phyloP scores from a whole-genome alignment of 2,888 invertebrate species.

The Papilio elwesi region DNA sequence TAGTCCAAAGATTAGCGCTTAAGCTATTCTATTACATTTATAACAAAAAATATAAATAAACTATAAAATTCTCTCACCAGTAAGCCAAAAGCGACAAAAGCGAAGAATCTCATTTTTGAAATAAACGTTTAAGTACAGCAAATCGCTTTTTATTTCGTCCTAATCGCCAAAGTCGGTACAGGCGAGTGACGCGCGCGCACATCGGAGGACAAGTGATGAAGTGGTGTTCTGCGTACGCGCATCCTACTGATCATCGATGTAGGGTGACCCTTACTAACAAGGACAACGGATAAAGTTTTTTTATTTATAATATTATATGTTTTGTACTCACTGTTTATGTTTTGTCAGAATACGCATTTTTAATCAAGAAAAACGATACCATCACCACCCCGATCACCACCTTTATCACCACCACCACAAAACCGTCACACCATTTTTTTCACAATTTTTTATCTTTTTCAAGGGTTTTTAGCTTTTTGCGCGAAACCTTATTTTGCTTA shows the following conservation, averaged over 20 bases:
- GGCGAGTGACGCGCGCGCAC: conserved; percentile 67
- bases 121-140: conserved; percentile 44
- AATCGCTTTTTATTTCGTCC: conserved; percentile 54
- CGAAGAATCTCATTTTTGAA: conserved; percentile 35
- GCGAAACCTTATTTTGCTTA: too few species aligned
- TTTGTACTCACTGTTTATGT: too few species aligned
- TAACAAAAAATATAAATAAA: neutral
- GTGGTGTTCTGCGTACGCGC: conserved; percentile 35
- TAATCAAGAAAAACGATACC: too few species aligned
- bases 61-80: conserved; percentile 30
- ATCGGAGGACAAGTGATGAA: conserved; percentile 52
- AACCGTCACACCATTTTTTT: too few species aligned
- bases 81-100: conserved; percentile 33
- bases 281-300: conserved; percentile 17
- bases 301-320: too few species aligned
- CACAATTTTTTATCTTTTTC: too few species aligned
- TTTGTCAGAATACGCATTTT: too few species aligned
- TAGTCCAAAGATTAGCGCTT: too few species aligned
- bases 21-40: too few species aligned
- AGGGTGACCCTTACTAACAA: conserved; percentile 36
- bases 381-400: too few species aligned
- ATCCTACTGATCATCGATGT: conserved; percentile 18
- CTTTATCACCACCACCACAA: too few species aligned
- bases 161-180: conserved; percentile 63
- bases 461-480: too few species aligned